Evolutionary conservation across 2,888 invertebrate genomes (phyloP), one percentile per base, ranked within the genome.

Genomic region (Zhuqinia jingwanae): DNA sequence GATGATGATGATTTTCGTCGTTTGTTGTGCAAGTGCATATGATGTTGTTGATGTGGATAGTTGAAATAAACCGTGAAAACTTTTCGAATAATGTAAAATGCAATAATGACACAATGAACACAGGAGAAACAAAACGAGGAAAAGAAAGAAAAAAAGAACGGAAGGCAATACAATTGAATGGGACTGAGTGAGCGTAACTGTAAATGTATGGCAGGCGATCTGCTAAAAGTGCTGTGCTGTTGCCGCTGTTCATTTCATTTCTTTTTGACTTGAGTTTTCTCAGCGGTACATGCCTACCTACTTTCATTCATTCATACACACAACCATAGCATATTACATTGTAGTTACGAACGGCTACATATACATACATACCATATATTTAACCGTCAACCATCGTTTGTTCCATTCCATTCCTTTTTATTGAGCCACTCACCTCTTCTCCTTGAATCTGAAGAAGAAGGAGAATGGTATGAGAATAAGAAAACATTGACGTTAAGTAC

Each of bases 41-140:
- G 76, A 58, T 76, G 79, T 20, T 68, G 53, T 50, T 53, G 79
- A 45, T 68, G 79, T 50, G 65, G 81, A 58, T 76, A 58, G 76
- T 76, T 76, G 78, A 47, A 78, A 47, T 56, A 82, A 73, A 63
- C 82, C 82, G 82, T 82, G 82, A 82, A 82, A 80, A 82, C 60
- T 82, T 82, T 82, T 70, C 60, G 63, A 82, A 75, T 83, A 83
- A 83, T 83, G 83, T 76, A 83, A 76, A 65, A 83, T 83, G 83
- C 76, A 83, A 76, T 83, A 83, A 83, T 83, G 76, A 36, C 42
- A 45, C 78, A 60, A 78, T 76, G 76, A 76, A 42, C 30, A 11
- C 15, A 45, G 27, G 11, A 58, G 22, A 77, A 58, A 56, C 30
- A 60, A 60, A 25, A 60, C 3, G 11, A 47, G 27, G 36, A 25